These are phyloP conservation scores for Norana najaformis DNA, from an alignment of 2,888 invertebrate species.

Conservation along the genomic window DNA sequence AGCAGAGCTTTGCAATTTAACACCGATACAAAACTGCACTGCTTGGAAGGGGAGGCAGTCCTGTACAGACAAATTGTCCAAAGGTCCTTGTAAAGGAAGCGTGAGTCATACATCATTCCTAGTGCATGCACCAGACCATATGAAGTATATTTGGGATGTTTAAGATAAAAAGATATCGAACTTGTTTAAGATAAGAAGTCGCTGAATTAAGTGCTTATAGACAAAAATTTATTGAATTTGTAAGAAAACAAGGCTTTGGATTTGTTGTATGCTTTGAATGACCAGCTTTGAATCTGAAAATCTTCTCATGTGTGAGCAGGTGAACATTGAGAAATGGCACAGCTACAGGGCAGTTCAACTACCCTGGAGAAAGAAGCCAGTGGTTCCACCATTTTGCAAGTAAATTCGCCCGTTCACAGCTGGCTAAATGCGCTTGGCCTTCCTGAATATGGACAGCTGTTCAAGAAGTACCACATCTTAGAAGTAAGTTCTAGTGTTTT, in stretches of 20 bases:
- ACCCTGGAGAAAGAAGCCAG: not conserved
- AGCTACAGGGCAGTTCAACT: not conserved
- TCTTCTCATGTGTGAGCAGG: not conserved
- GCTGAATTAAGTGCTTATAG: too few relatives aligned
- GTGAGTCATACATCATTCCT: not conserved
- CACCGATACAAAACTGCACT: too few relatives aligned
- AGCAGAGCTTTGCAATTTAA: too few relatives aligned
- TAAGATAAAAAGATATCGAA: not conserved
- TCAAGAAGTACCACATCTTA: conserved; percentile 67
- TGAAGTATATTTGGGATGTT: not conserved
- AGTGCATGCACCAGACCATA: not conserved
- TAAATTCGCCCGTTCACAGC: conserved; percentile 46
- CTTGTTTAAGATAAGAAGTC: not conserved
- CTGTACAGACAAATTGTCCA: too few relatives aligned
- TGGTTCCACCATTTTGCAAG: not conserved
- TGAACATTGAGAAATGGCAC: not conserved
- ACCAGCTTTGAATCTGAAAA: not conserved
- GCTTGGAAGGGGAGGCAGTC: too few relatives aligned
- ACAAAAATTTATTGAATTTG: too few relatives aligned
- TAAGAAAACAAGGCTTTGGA: not conserved
- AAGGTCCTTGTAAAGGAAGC: not conserved
- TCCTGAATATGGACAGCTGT: conserved; percentile 67
- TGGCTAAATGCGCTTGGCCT: conserved; percentile 71
- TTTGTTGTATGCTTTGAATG: not conserved
- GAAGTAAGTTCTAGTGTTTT: conserved; percentile 61